phyloP scores from a whole-genome alignment of 2,797 vertebrate species.

The Siniperca obscura region DNA sequence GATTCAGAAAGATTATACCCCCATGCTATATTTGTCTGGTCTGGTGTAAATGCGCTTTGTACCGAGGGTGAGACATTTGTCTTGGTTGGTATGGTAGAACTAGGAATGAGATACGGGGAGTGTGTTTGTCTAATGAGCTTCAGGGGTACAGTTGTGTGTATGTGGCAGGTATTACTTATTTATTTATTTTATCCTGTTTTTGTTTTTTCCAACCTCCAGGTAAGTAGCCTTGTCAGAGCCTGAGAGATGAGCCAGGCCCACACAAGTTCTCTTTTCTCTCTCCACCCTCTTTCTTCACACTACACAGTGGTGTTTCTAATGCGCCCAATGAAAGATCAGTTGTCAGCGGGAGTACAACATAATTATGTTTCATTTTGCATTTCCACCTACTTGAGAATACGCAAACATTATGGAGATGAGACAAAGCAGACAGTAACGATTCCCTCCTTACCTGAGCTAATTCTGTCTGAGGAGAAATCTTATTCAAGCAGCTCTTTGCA shows the following conservation, averaged over 20 bases:
- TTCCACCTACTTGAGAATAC: slow-evolving; percentile 69
- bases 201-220: slow-evolving; percentile 67
- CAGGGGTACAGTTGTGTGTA: slow-evolving; percentile 51
- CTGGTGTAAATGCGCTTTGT: slow-evolving; percentile 64
- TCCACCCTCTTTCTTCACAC: slow-evolving; percentile 37
- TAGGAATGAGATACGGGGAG: slow-evolving; percentile 55
- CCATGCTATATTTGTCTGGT: slow-evolving; percentile 66
- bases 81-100: slow-evolving; percentile 49
- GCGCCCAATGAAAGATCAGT: slow-evolving; percentile 76
- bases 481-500: slow-evolving; percentile 49
- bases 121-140: slow-evolving; percentile 77
- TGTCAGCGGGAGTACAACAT: slow-evolving; percentile 76
- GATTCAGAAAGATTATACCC: slow-evolving; percentile 72
- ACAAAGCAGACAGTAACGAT: slow-evolving; percentile 66
- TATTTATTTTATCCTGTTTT: slow-evolving; percentile 60
- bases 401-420: slow-evolving; percentile 76
- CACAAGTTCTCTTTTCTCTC: slow-evolving; percentile 57
- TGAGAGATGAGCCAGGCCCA: slow-evolving; percentile 77
- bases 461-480: slow-evolving; percentile 71
- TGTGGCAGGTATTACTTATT: slow-evolving; percentile 40
- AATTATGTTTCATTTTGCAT: slow-evolving; percentile 81
- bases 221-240: slow-evolving; percentile 75
- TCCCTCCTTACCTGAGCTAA: slow-evolving; percentile 74
- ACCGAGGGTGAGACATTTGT: slow-evolving; percentile 60
- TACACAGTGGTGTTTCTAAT: slow-evolving; percentile 59